Evolutionary conservation across 2,113 vertebrate species (phyloP).

Genomic region (Gambusia affinis): DNA sequence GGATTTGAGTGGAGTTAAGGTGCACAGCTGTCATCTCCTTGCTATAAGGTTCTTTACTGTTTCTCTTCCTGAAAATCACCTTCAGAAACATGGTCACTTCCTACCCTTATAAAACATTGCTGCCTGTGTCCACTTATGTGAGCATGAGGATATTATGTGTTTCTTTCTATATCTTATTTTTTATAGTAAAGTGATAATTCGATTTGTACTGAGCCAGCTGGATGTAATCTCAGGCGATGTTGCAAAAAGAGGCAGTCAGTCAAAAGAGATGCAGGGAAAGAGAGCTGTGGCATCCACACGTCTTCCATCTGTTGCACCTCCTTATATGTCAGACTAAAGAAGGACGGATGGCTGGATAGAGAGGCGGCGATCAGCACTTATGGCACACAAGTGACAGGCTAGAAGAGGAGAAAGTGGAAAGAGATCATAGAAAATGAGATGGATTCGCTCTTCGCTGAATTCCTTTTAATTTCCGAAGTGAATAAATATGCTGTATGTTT

Average conservation of each 20-base stretch:
- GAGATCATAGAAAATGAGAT: constrained; percentile 49
- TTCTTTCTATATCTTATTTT: constrained; percentile 29
- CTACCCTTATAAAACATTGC: constrained; percentile 59
- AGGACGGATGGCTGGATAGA: constrained; percentile 44
- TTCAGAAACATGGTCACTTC: constrained; percentile 51
- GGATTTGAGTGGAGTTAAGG: constrained; percentile 30
- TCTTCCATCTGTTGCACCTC: constrained; percentile 32
- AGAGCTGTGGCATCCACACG: constrained; percentile 12
- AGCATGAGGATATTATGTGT: constrained; percentile 20
- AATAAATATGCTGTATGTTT: constrained; percentile 23
- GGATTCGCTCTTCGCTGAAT: constrained; percentile 43
- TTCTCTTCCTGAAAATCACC: constrained; percentile 56
- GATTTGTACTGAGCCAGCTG: constrained; percentile 29
- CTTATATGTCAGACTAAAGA: constrained; percentile 21
- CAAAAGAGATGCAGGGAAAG: constrained; percentile 8
- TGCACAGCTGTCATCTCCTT: constrained; percentile 58
- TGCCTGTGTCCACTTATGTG: constrained; percentile 16
- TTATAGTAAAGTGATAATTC: constrained; percentile 5
- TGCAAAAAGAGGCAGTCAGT: constrained; percentile 15
- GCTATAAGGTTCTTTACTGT: constrained; percentile 57
- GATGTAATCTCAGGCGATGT: background rate
- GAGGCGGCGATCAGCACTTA: constrained; percentile 51
- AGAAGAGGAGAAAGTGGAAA: constrained; percentile 35
- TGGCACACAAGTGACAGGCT: constrained; percentile 42
- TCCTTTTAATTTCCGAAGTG: constrained; percentile 24